A percentile compares a stretch with the other conserved stretches of the same genome.
These are phyloP conservation scores for Cryptus armator DNA, from an alignment of 2,888 invertebrate genomes.

Conservation along the genomic window DNA sequence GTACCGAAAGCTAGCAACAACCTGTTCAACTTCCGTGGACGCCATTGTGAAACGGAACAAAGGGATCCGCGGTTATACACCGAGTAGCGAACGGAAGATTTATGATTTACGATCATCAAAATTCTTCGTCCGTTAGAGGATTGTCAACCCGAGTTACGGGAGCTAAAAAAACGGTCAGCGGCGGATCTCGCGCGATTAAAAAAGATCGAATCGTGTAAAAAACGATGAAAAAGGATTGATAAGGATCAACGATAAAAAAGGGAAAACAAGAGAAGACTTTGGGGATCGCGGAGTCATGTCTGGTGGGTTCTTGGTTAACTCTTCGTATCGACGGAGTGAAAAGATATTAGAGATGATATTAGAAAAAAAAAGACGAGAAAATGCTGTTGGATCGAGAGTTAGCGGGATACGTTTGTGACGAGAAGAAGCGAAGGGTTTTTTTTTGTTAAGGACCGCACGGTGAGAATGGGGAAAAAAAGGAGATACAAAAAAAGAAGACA, in stretches of 20 bases:
- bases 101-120: conserved; percentile 47
- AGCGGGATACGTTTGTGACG: not conserved
- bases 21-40: conserved; percentile 12
- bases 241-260: conserved; percentile 29
- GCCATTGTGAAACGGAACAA: conserved; percentile 6
- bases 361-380: not conserved
- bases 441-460: conserved; percentile 8
- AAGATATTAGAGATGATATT: conserved; percentile 9
- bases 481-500: conserved; percentile 12
- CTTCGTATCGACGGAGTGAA: conserved; percentile 27
- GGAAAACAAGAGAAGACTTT: not conserved
- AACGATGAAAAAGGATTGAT: too few relatives aligned
- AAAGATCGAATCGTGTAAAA: not conserved
- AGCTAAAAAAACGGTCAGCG: not conserved
- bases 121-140: not conserved
- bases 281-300: conserved; percentile 34
- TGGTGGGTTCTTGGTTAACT: conserved; percentile 70
- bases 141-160: not conserved
- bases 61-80: not conserved
- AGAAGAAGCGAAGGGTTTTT: not conserved
- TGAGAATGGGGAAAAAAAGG: conserved; percentile 34
- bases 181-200: not conserved
- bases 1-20: conserved; percentile 6
- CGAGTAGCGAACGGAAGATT: not conserved
- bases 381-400: not conserved